A percentile compares a stretch with the other conserved stretches of the same genome.
phyloP scores from a whole-genome alignment of 1,140 invertebrate species.

The Polypedilum pembai region DNA sequence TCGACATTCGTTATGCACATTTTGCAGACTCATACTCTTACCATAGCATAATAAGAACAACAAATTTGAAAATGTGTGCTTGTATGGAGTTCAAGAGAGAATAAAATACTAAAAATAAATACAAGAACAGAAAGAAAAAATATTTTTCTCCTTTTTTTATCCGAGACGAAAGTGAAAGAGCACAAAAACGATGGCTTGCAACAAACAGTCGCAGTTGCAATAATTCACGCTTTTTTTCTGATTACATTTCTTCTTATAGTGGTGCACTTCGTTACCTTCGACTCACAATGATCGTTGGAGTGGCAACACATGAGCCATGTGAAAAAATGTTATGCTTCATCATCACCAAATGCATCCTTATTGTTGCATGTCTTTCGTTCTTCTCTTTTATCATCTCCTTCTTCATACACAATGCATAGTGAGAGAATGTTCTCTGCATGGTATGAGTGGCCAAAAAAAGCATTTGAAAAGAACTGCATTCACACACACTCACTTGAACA shows the following conservation, averaged over 20 bases:
- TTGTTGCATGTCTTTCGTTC: not conserved
- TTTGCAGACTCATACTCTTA: no score
- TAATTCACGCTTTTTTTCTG: slow-evolving; percentile 27
- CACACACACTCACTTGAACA: not conserved
- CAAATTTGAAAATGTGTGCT: not conserved
- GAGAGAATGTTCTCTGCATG: no score
- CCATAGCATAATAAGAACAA: no score
- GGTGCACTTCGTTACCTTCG: not conserved
- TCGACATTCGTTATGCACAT: not conserved
- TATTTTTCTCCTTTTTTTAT: not conserved
- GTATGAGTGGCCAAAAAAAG: no score
- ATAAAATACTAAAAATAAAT: not conserved
- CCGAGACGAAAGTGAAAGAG: not conserved
- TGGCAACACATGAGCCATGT: not conserved
- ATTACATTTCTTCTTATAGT: not conserved
- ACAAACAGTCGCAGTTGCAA: slow-evolving; percentile 25
- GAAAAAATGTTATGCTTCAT: slow-evolving; percentile 1
- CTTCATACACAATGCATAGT: no score
- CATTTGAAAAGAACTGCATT: no score
- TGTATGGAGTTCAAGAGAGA: not conserved
- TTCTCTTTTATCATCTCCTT: not conserved
- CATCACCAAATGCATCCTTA: slow-evolving; percentile 17
- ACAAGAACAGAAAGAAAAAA: not conserved
- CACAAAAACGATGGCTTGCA: slow-evolving; percentile 17
- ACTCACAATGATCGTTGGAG: not conserved